phyloP scores from a whole-genome alignment of 2,113 vertebrate species.

The Cynopterus brachyotis region DNA sequence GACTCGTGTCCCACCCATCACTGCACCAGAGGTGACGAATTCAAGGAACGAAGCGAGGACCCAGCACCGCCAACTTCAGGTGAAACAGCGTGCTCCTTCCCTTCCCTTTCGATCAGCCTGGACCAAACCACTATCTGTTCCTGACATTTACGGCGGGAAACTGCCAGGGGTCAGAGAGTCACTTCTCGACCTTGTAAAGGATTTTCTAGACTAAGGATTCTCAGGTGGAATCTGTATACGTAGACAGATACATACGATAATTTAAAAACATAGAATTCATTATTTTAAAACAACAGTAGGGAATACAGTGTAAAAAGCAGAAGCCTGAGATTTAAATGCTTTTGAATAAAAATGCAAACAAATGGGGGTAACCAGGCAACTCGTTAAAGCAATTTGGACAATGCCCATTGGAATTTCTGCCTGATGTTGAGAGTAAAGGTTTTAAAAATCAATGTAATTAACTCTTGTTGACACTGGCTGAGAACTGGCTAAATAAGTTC shows the following conservation, averaged over 20 bases:
- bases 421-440: neutral
- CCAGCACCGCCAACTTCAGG: too few relatives aligned
- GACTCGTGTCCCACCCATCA: neutral
- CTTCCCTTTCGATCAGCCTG: neutral
- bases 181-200: neutral
- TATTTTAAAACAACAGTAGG: neutral
- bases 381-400: neutral
- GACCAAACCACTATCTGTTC: neutral
- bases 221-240: neutral
- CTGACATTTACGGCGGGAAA: neutral
- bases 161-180: neutral
- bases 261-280: neutral
- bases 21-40: neutral
- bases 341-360: slow-evolving; percentile 43
- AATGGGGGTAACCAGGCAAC: neutral
- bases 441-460: neutral
- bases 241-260: neutral
- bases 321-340: neutral
- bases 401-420: neutral
- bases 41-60: neutral
- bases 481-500: neutral
- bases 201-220: neutral
- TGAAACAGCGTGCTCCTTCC: neutral
- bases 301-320: neutral
- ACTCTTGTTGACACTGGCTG: neutral